A percentile compares a stretch with the other conserved stretches of the same genome.
phyloP scores from a whole-genome alignment of 2,888 invertebrate genomes.

The Drosophila recens region DNA sequence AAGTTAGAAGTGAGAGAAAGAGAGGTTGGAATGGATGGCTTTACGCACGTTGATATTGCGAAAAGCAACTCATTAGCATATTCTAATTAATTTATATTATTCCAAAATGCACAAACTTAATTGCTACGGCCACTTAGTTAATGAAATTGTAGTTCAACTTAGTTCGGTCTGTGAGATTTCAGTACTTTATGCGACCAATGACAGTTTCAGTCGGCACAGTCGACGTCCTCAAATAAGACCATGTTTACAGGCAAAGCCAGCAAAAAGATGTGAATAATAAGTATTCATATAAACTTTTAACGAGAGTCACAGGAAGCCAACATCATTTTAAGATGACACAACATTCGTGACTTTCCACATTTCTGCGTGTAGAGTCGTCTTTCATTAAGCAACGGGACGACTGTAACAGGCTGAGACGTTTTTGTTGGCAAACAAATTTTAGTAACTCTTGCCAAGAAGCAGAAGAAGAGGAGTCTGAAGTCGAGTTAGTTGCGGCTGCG shows the following conservation, averaged over 20 bases:
- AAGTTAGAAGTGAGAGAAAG: background rate
- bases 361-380: slow-evolving; percentile 10
- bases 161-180: slow-evolving; percentile 35
- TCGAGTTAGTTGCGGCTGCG: slow-evolving; percentile 62
- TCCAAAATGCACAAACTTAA: slow-evolving; percentile 79
- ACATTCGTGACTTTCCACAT: slow-evolving; percentile 41
- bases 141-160: slow-evolving; percentile 73
- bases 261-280: slow-evolving; percentile 15
- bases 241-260: slow-evolving; percentile 14
- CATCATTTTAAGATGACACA: slow-evolving; percentile 59
- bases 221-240: slow-evolving; percentile 1
- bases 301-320: slow-evolving; percentile 50
- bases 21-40: background rate
- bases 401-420: slow-evolving; percentile 44
- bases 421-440: slow-evolving; percentile 71
- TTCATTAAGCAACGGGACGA: slow-evolving; percentile 63
- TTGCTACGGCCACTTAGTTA: slow-evolving; percentile 78
- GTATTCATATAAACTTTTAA: slow-evolving; percentile 56
- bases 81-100: slow-evolving; percentile 81
- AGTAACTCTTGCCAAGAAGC: slow-evolving; percentile 44
- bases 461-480: slow-evolving; percentile 13
- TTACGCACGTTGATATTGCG: slow-evolving; percentile 43
- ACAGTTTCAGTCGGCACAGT: slow-evolving; percentile 25
- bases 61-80: slow-evolving; percentile 74
- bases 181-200: slow-evolving; percentile 38